Percentiles rank a stretch among this genome's conserved stretches.
phyloP scores from a whole-genome alignment of 1,140 invertebrate genomes.

The Zaprionus gabonicus region DNA sequence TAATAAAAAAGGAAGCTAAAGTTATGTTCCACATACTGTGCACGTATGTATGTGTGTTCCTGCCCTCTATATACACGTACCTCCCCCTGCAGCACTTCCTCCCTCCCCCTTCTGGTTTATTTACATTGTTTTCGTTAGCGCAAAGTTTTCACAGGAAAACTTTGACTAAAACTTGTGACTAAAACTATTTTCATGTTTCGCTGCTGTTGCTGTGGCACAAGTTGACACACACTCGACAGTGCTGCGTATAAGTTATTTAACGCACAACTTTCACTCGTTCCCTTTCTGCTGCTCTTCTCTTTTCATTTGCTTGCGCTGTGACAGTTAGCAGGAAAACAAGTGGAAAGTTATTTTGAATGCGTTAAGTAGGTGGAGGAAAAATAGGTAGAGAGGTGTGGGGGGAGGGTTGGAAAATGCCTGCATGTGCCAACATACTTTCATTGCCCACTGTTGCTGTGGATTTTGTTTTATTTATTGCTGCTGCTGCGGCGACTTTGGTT shows the following conservation, averaged over 20 bases:
- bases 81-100: not conserved
- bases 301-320: not conserved
- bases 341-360: not conserved
- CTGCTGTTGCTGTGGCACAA: not conserved
- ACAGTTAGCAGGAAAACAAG: not conserved
- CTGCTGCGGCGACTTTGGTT: slow-evolving; percentile 16
- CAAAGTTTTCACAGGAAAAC: slow-evolving; percentile 11
- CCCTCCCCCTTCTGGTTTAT: not conserved
- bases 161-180: slow-evolving; percentile 16
- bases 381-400: not conserved
- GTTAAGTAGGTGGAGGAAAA: not conserved
- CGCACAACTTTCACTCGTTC: not conserved
- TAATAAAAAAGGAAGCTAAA: not conserved
- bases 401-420: no score
- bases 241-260: slow-evolving; percentile 24
- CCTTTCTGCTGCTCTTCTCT: not conserved
- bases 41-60: not conserved
- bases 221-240: slow-evolving; percentile 20
- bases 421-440: not conserved
- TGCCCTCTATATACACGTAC: not conserved
- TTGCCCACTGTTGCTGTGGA: slow-evolving; percentile 14
- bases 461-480: slow-evolving; percentile 32
- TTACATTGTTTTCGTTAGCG: slow-evolving; percentile 22
- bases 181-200: slow-evolving; percentile 18
- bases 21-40: not conserved